A percentile compares a stretch with the other conserved stretches of the same genome.
Evolutionary conservation across 2,113 vertebrate species (phyloP).

Genomic region (Elephas maximus): DNA sequence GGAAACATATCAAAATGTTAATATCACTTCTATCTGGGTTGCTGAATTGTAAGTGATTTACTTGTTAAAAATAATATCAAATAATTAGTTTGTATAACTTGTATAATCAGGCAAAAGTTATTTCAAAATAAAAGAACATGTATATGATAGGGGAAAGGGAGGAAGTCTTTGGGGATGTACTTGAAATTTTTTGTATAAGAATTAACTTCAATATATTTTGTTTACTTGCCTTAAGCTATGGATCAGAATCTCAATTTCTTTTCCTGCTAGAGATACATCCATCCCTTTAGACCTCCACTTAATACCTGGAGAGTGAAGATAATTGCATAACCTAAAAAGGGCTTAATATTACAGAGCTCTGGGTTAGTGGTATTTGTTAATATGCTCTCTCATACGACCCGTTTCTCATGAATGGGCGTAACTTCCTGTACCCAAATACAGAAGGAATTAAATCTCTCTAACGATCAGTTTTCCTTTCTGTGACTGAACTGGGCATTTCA

Average conservation of each 20-base stretch:
- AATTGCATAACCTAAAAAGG: not conserved
- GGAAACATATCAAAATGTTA: not conserved
- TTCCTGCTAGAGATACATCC: not conserved
- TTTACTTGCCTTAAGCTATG: conserved; percentile 39
- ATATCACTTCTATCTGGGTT: not conserved
- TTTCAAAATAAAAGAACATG: not conserved
- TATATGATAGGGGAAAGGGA: conserved; percentile 14
- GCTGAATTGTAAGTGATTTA: not conserved
- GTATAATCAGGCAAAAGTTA: not conserved
- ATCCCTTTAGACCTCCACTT: not conserved
- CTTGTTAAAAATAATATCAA: not conserved
- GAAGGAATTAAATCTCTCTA: not conserved
- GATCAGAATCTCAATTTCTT: not conserved
- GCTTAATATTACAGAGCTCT: not conserved
- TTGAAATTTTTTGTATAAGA: conserved; percentile 46
- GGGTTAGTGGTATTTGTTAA: not conserved
- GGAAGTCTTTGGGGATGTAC: not conserved
- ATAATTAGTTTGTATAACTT: not conserved
- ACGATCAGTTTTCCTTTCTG: conserved; percentile 9
- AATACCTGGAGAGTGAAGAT: conserved; percentile 29
- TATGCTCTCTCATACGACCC: not conserved
- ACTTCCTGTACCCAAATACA: not conserved
- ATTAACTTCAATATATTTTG: conserved; percentile 30
- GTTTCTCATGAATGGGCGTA: not conserved
- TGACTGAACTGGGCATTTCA: not conserved